These are phyloP conservation scores for Habroteleia sp. DNA, from an alignment of 2,888 invertebrate species.

Conservation along the genomic window DNA sequence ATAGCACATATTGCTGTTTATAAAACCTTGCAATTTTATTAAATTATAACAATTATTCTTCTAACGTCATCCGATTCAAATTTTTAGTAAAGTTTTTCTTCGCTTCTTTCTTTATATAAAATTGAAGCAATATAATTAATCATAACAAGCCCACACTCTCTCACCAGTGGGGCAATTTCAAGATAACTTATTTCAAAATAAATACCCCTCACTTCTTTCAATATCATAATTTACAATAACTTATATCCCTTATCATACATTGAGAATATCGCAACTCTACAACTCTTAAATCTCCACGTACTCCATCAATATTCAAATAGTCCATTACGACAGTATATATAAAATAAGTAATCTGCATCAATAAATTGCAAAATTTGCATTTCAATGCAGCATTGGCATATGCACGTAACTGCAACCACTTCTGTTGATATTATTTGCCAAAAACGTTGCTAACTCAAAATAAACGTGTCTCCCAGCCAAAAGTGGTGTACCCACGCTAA, in stretches of 20 bases:
- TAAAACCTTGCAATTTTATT: too few relatives aligned
- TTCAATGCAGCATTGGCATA: slow-evolving; percentile 23
- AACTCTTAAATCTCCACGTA: slow-evolving; percentile 1
- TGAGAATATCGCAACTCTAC: slow-evolving; percentile 22
- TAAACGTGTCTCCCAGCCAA: not conserved
- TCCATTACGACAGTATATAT: not conserved
- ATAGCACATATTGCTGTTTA: too few relatives aligned
- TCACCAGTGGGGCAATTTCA: too few relatives aligned
- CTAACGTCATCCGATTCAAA: too few relatives aligned
- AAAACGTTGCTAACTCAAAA: slow-evolving; percentile 15
- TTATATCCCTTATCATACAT: slow-evolving; percentile 19
- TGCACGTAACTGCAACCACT: slow-evolving; percentile 10
- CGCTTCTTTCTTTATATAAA: too few relatives aligned
- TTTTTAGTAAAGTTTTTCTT: too few relatives aligned
- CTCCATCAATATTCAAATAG: slow-evolving; percentile 21
- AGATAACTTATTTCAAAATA: slow-evolving; percentile 19
- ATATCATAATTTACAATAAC: too few relatives aligned
- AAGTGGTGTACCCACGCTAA: slow-evolving; percentile 4
- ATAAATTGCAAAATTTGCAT: slow-evolving; percentile 25
- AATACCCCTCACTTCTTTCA: not conserved
- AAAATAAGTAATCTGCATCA: slow-evolving; percentile 9
- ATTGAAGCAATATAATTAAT: too few relatives aligned
- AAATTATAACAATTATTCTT: too few relatives aligned
- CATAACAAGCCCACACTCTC: too few relatives aligned
- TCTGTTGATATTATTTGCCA: slow-evolving; percentile 19